A percentile compares a stretch with the other conserved stretches of the same genome.
Conservation (phyloP, 2,888 invertebrate species). For the Muschampia plurimacula region DNA sequence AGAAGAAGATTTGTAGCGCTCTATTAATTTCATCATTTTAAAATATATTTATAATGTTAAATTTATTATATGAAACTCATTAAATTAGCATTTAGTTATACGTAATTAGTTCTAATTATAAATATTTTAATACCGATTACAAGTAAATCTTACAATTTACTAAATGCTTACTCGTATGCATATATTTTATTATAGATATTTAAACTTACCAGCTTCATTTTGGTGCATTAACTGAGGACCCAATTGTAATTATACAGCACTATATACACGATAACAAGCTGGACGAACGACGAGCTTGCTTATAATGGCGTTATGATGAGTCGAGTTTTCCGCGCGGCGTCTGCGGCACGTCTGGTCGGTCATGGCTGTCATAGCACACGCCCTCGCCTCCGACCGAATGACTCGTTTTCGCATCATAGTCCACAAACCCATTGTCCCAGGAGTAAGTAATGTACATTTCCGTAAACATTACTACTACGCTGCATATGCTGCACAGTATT, state of each 20-base stretch:
- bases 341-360: slow-evolving; percentile 63
- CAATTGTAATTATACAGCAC: slow-evolving; percentile 31
- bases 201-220: slow-evolving; percentile 53
- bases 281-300: slow-evolving; percentile 25
- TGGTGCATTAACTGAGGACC: slow-evolving; percentile 35
- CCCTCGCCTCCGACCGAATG: slow-evolving; percentile 34
- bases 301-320: slow-evolving; percentile 47
- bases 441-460: slow-evolving; percentile 11
- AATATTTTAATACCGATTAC: too few species aligned
- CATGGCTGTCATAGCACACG: slow-evolving; percentile 46
- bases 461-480: slow-evolving; percentile 12
- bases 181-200: too few species aligned
- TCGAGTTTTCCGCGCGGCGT: slow-evolving; percentile 69
- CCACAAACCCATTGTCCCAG: slow-evolving; percentile 40
- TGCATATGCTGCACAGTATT: slow-evolving; percentile 8
- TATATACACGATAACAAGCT: slow-evolving; percentile 24
- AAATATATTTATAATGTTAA: too few species aligned
- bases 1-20: too few species aligned
- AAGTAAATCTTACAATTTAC: too few species aligned
- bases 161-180: too few species aligned
- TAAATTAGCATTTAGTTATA: too few species aligned
- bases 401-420: slow-evolving; percentile 43
- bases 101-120: too few species aligned
- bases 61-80: too few species aligned
- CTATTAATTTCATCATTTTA: too few species aligned